These are phyloP conservation scores for Philypnodon macrostomus DNA, from an alignment of 2,797 vertebrate genomes.

Conservation along the genomic window DNA sequence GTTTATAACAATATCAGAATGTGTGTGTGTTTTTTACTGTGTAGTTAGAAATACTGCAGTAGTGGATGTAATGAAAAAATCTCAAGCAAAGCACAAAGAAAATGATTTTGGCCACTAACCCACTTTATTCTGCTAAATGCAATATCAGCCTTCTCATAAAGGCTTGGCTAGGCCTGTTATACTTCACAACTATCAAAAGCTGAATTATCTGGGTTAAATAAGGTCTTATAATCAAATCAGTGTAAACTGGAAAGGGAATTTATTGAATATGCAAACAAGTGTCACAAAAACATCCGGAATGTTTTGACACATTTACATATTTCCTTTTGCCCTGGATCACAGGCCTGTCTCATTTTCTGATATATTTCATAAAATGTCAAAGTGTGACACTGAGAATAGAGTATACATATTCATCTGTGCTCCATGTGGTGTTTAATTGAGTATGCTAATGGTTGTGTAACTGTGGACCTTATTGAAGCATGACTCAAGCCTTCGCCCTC, in stretches of 20 bases:
- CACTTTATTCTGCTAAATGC: too few relatives aligned
- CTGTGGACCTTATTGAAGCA: slow-evolving; percentile 1
- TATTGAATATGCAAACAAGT: neutral
- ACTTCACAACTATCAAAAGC: too few relatives aligned
- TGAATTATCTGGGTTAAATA: neutral
- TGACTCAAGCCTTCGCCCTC: slow-evolving; percentile 38
- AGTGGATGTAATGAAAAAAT: too few relatives aligned
- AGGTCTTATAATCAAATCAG: neutral
- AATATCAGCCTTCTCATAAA: too few relatives aligned
- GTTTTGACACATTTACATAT: neutral
- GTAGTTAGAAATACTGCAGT: too few relatives aligned
- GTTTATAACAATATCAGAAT: too few relatives aligned
- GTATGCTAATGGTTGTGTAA: slow-evolving; percentile 17
- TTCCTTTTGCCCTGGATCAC: neutral
- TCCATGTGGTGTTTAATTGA: slow-evolving; percentile 23
- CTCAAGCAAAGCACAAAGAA: too few relatives aligned
- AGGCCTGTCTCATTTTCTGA: slow-evolving; percentile 1
- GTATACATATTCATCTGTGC: slow-evolving; percentile 11
- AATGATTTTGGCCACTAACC: too few relatives aligned
- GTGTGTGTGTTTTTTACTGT: too few relatives aligned
- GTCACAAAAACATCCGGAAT: neutral
- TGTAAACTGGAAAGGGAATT: neutral
- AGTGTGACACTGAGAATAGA: slow-evolving; percentile 2
- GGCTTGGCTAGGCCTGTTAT: too few relatives aligned
- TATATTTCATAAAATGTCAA: slow-evolving; percentile 1